Conservation (phyloP, 2,113 vertebrate species). For the Ictidomys tridecemlineatus region DNA sequence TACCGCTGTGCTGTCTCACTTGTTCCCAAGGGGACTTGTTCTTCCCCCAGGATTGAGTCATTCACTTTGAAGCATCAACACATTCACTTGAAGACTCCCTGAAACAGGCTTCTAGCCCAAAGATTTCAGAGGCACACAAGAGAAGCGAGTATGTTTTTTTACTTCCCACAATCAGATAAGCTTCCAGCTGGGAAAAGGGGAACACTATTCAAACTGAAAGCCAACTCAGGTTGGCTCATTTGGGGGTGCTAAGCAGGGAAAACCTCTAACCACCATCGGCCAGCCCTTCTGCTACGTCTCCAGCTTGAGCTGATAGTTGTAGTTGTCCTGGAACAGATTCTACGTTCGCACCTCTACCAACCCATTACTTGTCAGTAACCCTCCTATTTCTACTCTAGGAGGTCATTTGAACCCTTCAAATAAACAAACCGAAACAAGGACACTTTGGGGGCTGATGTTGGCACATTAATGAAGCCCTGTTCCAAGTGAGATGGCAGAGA, state of each 20-base stretch:
- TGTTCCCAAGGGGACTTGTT: not conserved
- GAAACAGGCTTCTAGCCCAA: not conserved
- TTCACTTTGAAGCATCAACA: slow-evolving; percentile 34
- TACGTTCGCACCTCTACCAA: not conserved
- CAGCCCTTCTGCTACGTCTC: not conserved
- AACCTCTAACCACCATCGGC: not conserved
- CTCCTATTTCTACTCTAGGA: not conserved
- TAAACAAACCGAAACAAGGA: not conserved
- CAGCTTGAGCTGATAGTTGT: not conserved
- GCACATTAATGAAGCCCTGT: not conserved
- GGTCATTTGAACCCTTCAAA: not conserved
- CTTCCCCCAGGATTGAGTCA: slow-evolving; percentile 45
- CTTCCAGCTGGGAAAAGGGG: not conserved
- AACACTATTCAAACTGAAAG: not conserved
- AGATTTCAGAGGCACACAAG: not conserved
- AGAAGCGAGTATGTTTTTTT: not conserved
- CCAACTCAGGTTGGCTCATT: not conserved
- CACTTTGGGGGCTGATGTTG: not conserved
- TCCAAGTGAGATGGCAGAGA: not conserved
- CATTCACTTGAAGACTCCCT: not conserved
- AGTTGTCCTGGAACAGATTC: not conserved
- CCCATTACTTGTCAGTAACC: not conserved
- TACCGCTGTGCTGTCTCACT: not conserved
- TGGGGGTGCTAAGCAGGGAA: not conserved
- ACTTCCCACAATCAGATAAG: not conserved